Evolutionary conservation across 2,797 vertebrate genomes (phyloP).

Genomic region (Falco concolor): DNA sequence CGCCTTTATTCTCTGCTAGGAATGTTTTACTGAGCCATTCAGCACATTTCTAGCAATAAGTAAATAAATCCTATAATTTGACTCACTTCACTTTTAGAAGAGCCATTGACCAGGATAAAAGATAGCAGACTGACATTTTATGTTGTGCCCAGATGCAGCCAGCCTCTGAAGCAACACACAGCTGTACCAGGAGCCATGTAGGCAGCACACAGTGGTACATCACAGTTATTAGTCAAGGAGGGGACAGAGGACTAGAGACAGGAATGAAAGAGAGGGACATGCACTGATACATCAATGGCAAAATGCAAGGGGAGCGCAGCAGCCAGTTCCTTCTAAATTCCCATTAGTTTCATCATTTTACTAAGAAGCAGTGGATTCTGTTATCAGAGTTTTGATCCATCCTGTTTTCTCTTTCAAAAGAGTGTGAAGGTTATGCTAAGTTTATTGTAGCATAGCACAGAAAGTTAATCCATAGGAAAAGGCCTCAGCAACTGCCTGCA

Average conservation of each 20-base stretch:
- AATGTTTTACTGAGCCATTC: neutral
- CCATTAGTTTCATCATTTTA: neutral
- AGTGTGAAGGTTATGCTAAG: neutral
- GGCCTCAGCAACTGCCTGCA: neutral
- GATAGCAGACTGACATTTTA: neutral
- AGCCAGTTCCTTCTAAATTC: neutral
- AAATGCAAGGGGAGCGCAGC: neutral
- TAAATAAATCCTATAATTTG: neutral
- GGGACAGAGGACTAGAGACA: neutral
- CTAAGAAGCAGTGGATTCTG: neutral
- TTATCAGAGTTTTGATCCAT: neutral
- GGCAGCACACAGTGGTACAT: neutral
- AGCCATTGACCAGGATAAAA: neutral
- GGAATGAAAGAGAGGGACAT: neutral
- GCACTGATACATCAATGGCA: neutral
- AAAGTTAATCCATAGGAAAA: neutral
- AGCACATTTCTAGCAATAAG: neutral
- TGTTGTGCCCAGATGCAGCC: neutral
- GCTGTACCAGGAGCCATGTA: neutral
- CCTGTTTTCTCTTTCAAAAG: neutral
- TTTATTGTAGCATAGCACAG: neutral
- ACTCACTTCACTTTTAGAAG: neutral
- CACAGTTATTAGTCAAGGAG: neutral
- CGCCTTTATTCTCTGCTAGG: neutral
- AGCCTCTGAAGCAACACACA: neutral